phyloP scores from a whole-genome alignment of 1,140 invertebrate genomes.

The Orchestia grillus region DNA sequence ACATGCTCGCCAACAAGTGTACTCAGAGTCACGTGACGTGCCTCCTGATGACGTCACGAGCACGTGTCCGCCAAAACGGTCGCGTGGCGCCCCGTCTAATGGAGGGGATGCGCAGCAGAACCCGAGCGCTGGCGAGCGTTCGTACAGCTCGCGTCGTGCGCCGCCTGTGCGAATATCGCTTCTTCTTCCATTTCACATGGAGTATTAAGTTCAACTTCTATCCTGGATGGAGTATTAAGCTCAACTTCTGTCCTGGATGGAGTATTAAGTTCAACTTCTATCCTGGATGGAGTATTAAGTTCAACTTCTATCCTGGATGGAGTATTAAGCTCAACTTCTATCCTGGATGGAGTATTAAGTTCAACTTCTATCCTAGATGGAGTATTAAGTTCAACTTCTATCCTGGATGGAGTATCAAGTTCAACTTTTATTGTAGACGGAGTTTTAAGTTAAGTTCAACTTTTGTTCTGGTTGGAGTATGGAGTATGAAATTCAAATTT shows the following conservation, averaged over 20 bases:
- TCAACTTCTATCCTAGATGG: not conserved
- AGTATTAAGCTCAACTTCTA: not conserved
- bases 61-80: constrained; percentile 42
- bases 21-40: constrained; percentile 47
- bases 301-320: not conserved
- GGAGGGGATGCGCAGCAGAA: not conserved
- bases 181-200: too few species aligned
- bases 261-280: not conserved
- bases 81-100: constrained; percentile 26
- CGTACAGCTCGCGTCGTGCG: not conserved
- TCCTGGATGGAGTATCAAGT: not conserved
- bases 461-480: not conserved
- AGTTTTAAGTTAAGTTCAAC: not conserved
- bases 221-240: not conserved
- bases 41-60: constrained; percentile 46
- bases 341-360: not conserved
- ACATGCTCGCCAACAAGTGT: constrained; percentile 54
- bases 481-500: not conserved
- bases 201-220: not conserved
- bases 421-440: not conserved
- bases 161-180: too few species aligned
- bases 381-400: not conserved
- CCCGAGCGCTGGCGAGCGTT: not conserved
- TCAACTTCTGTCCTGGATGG: not conserved
- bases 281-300: not conserved